Evolutionary conservation across 2,888 invertebrate genomes (phyloP).

Genomic region (Himalopsyche tibetana): DNA sequence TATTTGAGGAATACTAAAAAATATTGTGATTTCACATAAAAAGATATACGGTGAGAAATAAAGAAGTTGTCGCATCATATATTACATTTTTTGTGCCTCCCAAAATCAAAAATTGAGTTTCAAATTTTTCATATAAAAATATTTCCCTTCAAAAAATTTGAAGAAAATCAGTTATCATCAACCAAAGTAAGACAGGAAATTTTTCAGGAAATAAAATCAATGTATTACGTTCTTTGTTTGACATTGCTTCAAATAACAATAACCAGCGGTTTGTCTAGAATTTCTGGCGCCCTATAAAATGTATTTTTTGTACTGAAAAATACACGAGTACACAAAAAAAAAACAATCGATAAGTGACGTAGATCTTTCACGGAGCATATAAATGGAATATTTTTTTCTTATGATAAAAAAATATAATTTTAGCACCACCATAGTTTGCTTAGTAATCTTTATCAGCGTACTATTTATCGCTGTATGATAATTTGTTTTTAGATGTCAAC

Average conservation of each 20-base stretch:
- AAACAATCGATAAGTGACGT: no score
- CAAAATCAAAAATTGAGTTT: neutral
- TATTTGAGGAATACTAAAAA: no score
- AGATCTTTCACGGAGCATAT: no score
- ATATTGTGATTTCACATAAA: neutral
- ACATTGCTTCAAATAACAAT: neutral
- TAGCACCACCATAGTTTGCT: no score
- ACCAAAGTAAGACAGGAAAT: neutral
- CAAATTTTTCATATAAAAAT: conserved; percentile 2
- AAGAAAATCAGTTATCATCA: neutral
- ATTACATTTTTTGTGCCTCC: neutral
- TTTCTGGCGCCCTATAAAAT: neutral
- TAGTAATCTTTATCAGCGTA: no score
- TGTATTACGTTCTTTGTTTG: neutral
- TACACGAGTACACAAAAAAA: neutral
- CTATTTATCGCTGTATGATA: no score
- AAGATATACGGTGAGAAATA: neutral
- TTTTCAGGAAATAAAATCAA: conserved; percentile 11
- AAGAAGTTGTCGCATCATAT: neutral
- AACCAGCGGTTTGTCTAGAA: neutral
- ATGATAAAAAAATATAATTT: no score
- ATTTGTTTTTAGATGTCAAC: no score
- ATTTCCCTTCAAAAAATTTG: neutral
- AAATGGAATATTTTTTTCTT: no score
- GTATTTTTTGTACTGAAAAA: neutral